Base-by-base conservation (phyloP, 2,888 invertebrate genomes). In the Pycnomerus fuliginosus region DNA sequence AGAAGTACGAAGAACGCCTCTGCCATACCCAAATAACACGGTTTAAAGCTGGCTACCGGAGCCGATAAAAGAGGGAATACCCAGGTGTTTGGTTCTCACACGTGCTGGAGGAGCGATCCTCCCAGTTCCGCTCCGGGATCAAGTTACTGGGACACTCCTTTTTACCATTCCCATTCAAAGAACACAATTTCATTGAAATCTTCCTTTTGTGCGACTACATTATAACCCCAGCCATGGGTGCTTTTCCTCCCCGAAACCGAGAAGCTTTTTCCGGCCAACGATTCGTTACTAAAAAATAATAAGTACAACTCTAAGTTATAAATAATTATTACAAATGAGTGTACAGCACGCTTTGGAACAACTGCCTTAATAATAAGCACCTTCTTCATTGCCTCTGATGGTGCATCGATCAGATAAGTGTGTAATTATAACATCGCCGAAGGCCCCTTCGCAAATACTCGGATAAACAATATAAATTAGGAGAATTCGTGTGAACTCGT, bases 41-140 rank as follows among this genome's bases (percentile, higher is more conserved):
- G 44, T 59, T 46, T 35, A 48, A 35, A 11, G 35, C 17, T 47
- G 39, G 50, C 53, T 50, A 52, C 52, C 40, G 48, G 43, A 25
- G 32, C 41, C 44, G 47, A 44, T 44, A 48, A 33, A 44, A 44
- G 38, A 17, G 45, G 49, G 42, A 52, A 55, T 25, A 48, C 42
- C 67, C 72, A 72, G 70, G 72, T 72, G 72, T 67, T 64, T 62
- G 58, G 57, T 65, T 68, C 67, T 67, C 71, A 70, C 71, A 71
- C 72, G 72, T 71, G 71, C 71, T 70, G 48, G 45, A 43, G 33
- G 55, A 48, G n/a, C n/a, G 65, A 62, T 62, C 68, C 71, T 65
- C 71, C 71, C 71, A 71, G 71, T 71, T 72, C 72, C 72, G 70
- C 60, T 70, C 64, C 61, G 39, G 46, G 68, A 70, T 72, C 69